Base-by-base conservation (phyloP, 2,113 vertebrate species). In the Anarrhichthys ocellatus region DNA sequence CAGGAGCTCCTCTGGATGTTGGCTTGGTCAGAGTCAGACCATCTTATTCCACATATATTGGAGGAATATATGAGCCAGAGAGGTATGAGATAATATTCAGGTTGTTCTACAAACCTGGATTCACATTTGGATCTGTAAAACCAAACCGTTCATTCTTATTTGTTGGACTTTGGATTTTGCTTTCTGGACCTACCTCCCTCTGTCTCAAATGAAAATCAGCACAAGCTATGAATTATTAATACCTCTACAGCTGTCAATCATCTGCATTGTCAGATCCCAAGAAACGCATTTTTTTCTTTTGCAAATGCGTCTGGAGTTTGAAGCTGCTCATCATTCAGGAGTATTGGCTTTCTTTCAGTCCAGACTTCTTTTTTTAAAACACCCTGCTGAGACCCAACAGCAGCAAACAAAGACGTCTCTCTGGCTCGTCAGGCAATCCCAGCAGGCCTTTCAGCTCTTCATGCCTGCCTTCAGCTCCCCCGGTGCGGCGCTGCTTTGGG, bases 381-480 rank as follows among this genome's bases (percentile, higher is more conserved):
- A 59, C 69, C 88, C 82, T 52, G 88, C 82, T 87, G 88, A 62
- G 80, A 83, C 63, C 58, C 71, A 40, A 56, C 56, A 68, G 71
- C 22, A 27, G 54, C 73, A 85, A 78, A 88, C 84, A 87, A 81
- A 83, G 87, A 62, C 96, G 0, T 97, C 96, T 80, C 96, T 95
- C 46, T 97, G 68, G 68, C 80, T 97, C 97, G 89, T 96, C 96
- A 7, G 97, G 97, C 83, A 96, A 93, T 80, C 97, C 97, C 91
- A 97, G 93, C 86, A 97, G 92, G 71, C 96, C 97, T 89, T 97
- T 96, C 67, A 97, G 96, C 83, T 97, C 96, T 71, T 97, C 96
- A 50, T 97, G 96, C 76, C 92, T 85, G 95, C 95, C 86, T 96
- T 95, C 84, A 95, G 95, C 24, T 97, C 97, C 76, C 96, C 96